Evolutionary conservation across 2,888 invertebrate genomes (phyloP), one percentile per base, ranked within the genome.

Genomic region (Smittia aterrima): DNA sequence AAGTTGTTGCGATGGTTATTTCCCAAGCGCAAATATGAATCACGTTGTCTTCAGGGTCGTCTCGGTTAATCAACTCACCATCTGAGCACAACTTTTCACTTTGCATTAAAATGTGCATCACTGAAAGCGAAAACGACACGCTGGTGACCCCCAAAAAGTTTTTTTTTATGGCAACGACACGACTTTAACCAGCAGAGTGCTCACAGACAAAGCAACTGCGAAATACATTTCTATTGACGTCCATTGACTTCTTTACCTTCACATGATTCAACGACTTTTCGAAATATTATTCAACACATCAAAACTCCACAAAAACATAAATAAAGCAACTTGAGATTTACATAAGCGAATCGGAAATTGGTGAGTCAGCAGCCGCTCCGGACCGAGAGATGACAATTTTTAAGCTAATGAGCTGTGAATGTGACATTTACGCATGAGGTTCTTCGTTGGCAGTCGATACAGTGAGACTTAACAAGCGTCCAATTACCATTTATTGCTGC

Each of bases 201-300:
- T 2, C 22, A 53, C 16, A 66, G 16, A 66, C 27, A 66, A 66
- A 66, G 11, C 47, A 47, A 47, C 47, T 47, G 47, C 16, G 16
- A 54, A 70, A 18, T 27, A 54, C 70, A 70, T 53, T 70, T 70
- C 53, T 53, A 70, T 24, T 70, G 70, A 70, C 70, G 70, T 70
- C 70, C 70, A 70, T 70, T 70, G 70, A 70, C 70, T 70, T 25
- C 53, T 53, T 70, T 70, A 54, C 70, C 70, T 70, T 70, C 70
- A 70, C 18, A 27, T 54, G 27, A 70, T 20, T 25, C 70, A 70
- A 70, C 70, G 70, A 70, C 70, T 70, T 54, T 70, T 54, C 32
- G 27, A 53, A 70, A 54, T 27, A 27, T 24, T 27, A 53, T 64
- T 54, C 70, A 22, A 54, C 70, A 70, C 70, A 70, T 54, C 67